These are phyloP conservation scores for Acomys russatus DNA, from an alignment of 2,797 vertebrate genomes.

Conservation along the genomic window DNA sequence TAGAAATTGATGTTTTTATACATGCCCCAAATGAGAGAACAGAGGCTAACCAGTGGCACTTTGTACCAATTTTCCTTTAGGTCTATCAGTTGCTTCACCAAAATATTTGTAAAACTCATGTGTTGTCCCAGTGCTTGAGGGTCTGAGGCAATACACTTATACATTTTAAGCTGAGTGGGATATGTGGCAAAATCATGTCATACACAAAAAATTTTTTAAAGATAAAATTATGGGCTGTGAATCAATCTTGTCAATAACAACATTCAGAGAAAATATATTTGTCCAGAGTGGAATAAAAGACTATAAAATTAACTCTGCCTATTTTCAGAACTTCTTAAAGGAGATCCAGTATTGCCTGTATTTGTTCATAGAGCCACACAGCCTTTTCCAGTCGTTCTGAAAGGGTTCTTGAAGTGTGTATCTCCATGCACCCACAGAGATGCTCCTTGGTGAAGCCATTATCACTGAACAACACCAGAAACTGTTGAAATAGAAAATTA, in stretches of 20 bases:
- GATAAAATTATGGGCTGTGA: not conserved
- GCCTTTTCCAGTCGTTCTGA: not conserved
- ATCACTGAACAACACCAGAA: slow-evolving; percentile 38
- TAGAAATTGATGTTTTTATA: not conserved
- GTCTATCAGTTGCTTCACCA: not conserved
- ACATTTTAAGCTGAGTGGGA: not conserved
- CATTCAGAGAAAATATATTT: slow-evolving; percentile 10
- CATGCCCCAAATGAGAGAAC: not conserved
- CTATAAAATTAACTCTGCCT: not conserved
- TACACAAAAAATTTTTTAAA: not conserved
- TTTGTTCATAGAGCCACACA: not conserved
- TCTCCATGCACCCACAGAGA: slow-evolving; percentile 17
- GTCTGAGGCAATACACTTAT: not conserved
- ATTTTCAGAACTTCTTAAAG: not conserved
- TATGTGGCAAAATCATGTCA: not conserved
- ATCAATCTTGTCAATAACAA: not conserved
- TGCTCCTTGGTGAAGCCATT: not conserved
- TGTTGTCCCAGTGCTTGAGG: not conserved
- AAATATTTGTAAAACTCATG: not conserved
- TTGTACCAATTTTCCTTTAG: not conserved
- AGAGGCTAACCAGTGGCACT: not conserved
- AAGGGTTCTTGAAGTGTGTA: slow-evolving; percentile 15
- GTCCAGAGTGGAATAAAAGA: not conserved
- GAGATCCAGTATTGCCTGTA: not conserved
- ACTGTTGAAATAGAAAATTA: slow-evolving; percentile 34